phyloP scores from a whole-genome alignment of 2,797 vertebrate species.

The Heterohyrax brucei region DNA sequence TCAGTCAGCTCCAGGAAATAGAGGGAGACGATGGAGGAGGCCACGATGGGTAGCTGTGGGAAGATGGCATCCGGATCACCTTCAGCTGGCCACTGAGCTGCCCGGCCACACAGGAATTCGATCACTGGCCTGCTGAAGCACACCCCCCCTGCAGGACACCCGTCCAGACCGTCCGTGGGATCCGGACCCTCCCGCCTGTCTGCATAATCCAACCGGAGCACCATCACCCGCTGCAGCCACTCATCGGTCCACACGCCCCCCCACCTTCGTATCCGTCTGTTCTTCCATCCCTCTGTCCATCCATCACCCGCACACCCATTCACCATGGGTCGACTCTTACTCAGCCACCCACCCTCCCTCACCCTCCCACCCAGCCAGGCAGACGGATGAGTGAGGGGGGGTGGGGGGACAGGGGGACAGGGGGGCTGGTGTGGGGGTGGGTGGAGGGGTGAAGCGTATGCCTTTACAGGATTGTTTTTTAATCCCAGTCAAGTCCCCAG shows the following conservation, averaged over 20 bases:
- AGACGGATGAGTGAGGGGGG: too few species aligned
- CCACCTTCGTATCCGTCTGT: too few species aligned
- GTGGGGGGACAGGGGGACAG: too few species aligned
- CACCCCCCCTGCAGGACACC: not conserved
- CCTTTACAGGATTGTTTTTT: not conserved
- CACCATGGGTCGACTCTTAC: too few species aligned
- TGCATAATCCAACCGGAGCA: too few species aligned
- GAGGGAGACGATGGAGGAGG: slow-evolving; percentile 96
- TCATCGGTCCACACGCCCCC: too few species aligned
- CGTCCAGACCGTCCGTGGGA: not conserved
- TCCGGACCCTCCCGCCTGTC: not conserved
- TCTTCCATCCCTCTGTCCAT: too few species aligned
- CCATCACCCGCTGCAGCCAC: not conserved
- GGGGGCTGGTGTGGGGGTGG: too few species aligned
- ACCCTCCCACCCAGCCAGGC: not conserved
- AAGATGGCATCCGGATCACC: accelerated
- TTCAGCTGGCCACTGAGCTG: accelerated
- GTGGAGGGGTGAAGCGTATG: too few species aligned
- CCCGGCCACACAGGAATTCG: not conserved
- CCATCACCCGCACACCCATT: too few species aligned
- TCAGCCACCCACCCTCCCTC: too few species aligned
- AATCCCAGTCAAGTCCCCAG: not conserved
- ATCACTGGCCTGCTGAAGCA: not conserved
- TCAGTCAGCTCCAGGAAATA: slow-evolving; percentile 98
- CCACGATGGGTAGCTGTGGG: slow-evolving; percentile 96